Base-by-base conservation (phyloP, 1,140 invertebrate species). In the Cherax quadricarinatus region DNA sequence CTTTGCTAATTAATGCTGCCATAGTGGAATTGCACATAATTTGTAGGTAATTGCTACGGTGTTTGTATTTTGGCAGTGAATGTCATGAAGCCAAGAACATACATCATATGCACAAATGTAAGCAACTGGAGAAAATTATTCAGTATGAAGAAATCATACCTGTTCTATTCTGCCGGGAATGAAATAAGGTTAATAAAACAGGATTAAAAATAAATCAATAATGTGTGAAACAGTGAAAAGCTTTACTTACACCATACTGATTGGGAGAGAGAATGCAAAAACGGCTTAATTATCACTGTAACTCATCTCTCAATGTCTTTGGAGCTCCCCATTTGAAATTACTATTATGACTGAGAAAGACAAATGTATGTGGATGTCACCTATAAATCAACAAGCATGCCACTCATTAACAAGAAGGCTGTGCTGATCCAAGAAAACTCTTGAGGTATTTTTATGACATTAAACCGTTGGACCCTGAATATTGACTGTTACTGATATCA, bases 21-120 rank as follows among this genome's bases (percentile, higher is more conserved):
- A 89, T 82, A 66, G 75, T 89, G 88, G 79, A 73, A 89, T 89
- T 89, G 88, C 80, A 89, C 88, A 89, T 83, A 83, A 89, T 53
- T 51, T 57, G 41, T 62, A 83, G 21, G 21, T 82, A 82, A 49
- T 14, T 16, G 41, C 80, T 82, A 89, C 10, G 70, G 48, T 83
- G 82, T 60, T 41, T 49, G 60, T 89, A 89, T 49, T 80, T 70
- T 89, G 62, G 88, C 88, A 89, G 80, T 89, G 79, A 89, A 73
- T 53, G 79, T 53, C 57, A 83, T 89, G 24, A 89, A 80, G 80
- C 70, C 57, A 62, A 82, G 48, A 89, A 89, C 51, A 82, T 49
- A 70, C 30, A 41, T 62, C 53, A 62, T 82, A 53, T 83, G 62
- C 88, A 89, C 48, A 70, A 80, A 80, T 53, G 53, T 21, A 80